Conservation (phyloP, 1,140 invertebrate species). For the Danaus plexippus region DNA sequence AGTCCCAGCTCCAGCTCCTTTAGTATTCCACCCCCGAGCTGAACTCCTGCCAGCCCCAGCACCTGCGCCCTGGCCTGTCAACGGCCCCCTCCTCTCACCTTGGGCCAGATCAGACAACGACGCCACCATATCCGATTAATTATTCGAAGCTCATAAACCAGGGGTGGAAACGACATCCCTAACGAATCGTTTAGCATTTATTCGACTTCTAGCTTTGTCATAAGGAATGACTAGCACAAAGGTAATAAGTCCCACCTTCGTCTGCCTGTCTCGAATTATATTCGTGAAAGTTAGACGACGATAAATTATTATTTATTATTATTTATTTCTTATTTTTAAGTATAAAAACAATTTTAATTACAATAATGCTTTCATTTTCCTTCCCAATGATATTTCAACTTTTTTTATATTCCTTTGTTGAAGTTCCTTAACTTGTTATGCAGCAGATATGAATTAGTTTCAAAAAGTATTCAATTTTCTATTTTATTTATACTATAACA, state of each 20-base stretch:
- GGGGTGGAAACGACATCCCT: neutral
- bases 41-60: conserved; percentile 55
- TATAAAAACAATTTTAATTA: conserved; percentile 9
- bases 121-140: conserved; percentile 54
- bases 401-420: too few species aligned
- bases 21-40: conserved; percentile 56
- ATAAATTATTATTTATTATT: conserved; percentile 25
- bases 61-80: conserved; percentile 49
- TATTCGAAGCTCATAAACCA: conserved; percentile 2
- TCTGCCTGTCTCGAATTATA: conserved; percentile 45
- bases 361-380: conserved; percentile 1
- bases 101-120: conserved; percentile 63
- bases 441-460: too few species aligned
- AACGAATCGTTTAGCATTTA: conserved; percentile 13
- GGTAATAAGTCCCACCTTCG: conserved; percentile 29
- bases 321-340: conserved; percentile 30
- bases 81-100: conserved; percentile 51
- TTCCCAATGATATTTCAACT: neutral
- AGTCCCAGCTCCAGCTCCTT: conserved; percentile 34
- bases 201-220: conserved; percentile 8
- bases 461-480: too few species aligned
- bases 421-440: too few species aligned
- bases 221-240: neutral
- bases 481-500: too few species aligned
- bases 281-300: conserved; percentile 58